Base-by-base conservation (phyloP, 2,888 invertebrate species). In the Cecidostiba fungosa region DNA sequence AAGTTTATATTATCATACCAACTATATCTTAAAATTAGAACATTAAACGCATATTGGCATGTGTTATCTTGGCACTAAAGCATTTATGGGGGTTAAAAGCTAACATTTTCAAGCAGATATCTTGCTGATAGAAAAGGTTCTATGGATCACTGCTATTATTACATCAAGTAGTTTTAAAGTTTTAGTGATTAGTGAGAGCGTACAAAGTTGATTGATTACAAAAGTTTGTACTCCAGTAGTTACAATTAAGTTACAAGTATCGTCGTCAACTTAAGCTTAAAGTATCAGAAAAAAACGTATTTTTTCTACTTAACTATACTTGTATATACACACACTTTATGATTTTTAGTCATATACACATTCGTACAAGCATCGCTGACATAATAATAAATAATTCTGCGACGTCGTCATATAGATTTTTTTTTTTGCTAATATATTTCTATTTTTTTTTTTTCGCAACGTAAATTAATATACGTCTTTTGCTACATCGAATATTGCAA, bases 401-500 rank as follows among this genome's bases (percentile, higher is more conserved):
- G 72, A 69, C 16, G 14, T 62, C 12, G 12, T 73, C 29, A 59
- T 23, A 82, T 69, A 39, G 39, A 29, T n/a, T 47, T 50, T 72
- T 70, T 50, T n/a, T 23, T 72, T 50, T 26, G 70, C n/a, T 77
- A 81, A 16, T 36, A 36, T 72, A 14, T 70, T 79, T 59, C 32
- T 70, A 36, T 72, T 39, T 39, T 26, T 66, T 14, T 66, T 23
- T 70, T 70, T 70, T 36, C 32, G 36, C 66, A 66, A 59, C 73
- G 79, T n/a, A 82, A 73, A 78, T 78, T 84, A 59, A 32, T 43
- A 26, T 72, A 62, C n/a, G 83, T 84, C 85, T 86, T 89, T 59
- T 59, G n/a, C 54, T 59, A 59, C 88, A 77, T 88, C 78, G 76
- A 88, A 86, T 90, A 90, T 89, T 89, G 88, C 88, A 89, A 88